Conservation (phyloP, 2,888 invertebrate genomes). For the Phengaris arion region DNA sequence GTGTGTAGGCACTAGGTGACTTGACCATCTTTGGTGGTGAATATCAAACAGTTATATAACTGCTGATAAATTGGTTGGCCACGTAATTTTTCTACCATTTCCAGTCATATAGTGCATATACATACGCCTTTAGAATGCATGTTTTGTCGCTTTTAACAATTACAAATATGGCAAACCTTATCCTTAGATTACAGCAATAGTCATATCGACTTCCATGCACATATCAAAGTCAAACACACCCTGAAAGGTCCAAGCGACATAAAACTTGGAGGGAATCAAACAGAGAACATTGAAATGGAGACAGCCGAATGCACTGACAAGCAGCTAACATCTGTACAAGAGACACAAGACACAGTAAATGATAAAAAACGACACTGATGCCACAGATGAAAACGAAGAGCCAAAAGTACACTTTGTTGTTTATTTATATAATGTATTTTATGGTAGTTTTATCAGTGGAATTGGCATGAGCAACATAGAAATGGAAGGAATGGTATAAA, state of each 20-base stretch:
- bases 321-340: conserved; percentile 45
- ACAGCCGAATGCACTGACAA: conserved; percentile 48
- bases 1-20: neutral
- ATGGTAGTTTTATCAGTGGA: conserved; percentile 64
- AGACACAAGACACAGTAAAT: conserved; percentile 50
- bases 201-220: conserved; percentile 74
- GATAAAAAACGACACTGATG: conserved; percentile 35
- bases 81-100: neutral
- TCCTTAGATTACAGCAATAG: conserved; percentile 52
- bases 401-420: conserved; percentile 53
- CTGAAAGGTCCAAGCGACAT: conserved; percentile 52
- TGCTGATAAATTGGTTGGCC: neutral
- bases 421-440: conserved; percentile 49
- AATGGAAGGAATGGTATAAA: conserved; percentile 53
- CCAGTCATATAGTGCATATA: neutral
- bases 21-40: neutral
- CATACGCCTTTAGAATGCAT: conserved; percentile 14
- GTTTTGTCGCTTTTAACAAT: conserved; percentile 26
- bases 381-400: conserved; percentile 44
- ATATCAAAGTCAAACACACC: conserved; percentile 80
- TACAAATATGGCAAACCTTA: conserved; percentile 44
- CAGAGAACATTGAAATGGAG: conserved; percentile 48
- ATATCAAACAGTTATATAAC: neutral
- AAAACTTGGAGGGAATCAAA: conserved; percentile 42
- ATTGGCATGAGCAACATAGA: conserved; percentile 67